These are phyloP conservation scores for Lochmaea crataegi DNA, from an alignment of 2,888 invertebrate species.

Conservation along the genomic window DNA sequence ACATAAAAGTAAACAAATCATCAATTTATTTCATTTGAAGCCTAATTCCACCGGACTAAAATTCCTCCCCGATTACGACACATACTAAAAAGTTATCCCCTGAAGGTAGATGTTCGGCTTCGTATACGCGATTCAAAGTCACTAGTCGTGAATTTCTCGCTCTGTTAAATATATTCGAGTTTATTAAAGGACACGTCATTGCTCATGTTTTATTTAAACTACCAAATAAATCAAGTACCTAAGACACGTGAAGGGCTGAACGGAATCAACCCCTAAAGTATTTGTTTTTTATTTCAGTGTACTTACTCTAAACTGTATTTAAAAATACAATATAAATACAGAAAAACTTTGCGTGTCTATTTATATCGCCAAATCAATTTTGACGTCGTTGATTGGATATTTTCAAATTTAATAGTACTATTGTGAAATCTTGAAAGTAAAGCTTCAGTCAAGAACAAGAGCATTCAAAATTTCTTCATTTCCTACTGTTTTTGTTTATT, in stretches of 20 bases:
- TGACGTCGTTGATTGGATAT: too few species aligned
- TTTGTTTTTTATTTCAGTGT: background rate
- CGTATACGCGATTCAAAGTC: slow-evolving; percentile 53
- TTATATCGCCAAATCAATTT: too few species aligned
- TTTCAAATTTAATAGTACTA: too few species aligned
- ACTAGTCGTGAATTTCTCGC: slow-evolving; percentile 54
- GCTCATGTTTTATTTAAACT: slow-evolving; percentile 55
- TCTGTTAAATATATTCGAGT: slow-evolving; percentile 50
- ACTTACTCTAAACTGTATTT: too few species aligned
- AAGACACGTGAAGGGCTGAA: slow-evolving; percentile 26
- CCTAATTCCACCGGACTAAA: slow-evolving; percentile 5
- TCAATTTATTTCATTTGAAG: too few species aligned
- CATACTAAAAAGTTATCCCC: slow-evolving; percentile 47
- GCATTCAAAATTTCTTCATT: too few species aligned
- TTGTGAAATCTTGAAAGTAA: too few species aligned
- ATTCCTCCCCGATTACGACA: slow-evolving; percentile 48
- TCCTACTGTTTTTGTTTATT: too few species aligned
- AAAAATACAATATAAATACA: too few species aligned
- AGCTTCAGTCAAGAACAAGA: too few species aligned
- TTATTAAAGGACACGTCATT: slow-evolving; percentile 55
- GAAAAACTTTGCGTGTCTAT: too few species aligned
- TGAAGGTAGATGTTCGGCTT: slow-evolving; percentile 23
- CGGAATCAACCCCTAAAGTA: background rate
- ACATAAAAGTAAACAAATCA: too few species aligned
- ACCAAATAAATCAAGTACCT: slow-evolving; percentile 33